Percentiles rank a stretch among this genome's conserved stretches.
Conservation (phyloP, 2,888 invertebrate species). For the Micoletzkya japonica region DNA sequence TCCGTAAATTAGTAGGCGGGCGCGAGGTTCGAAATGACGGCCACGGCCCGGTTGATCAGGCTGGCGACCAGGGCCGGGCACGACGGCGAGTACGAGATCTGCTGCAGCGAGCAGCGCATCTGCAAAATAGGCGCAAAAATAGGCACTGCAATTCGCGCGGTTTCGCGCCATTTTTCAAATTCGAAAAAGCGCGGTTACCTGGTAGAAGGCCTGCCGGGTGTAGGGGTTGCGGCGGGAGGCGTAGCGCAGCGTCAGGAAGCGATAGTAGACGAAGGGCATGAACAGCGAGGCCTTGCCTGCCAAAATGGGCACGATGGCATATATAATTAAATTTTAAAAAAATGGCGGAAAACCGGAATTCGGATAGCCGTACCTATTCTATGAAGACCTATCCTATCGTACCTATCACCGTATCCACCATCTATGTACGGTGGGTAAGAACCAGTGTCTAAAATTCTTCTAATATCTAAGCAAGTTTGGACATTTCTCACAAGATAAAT, state of each 20-base stretch:
- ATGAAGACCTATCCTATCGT: too few species aligned
- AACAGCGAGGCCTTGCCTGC: constrained; percentile 88
- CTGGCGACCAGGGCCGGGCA: constrained; percentile 75
- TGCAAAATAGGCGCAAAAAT: constrained; percentile 70
- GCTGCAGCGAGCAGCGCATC: constrained; percentile 77
- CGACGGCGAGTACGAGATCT: constrained; percentile 73
- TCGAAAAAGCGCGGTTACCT: constrained; percentile 10
- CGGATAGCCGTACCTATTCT: too few species aligned
- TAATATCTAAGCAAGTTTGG: too few species aligned
- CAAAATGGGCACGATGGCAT: too few species aligned
- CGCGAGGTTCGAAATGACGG: constrained; percentile 78
- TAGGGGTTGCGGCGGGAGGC: constrained; percentile 92
- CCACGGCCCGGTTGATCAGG: constrained; percentile 72
- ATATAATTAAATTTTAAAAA: too few species aligned
- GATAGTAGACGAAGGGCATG: constrained; percentile 93
- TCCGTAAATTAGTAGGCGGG: constrained; percentile 70
- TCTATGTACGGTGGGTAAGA: too few species aligned
- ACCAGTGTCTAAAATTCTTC: too few species aligned
- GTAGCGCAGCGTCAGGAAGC: constrained; percentile 89
- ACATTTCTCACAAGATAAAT: too few species aligned
- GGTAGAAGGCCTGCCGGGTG: constrained; percentile 74
- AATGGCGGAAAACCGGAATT: too few species aligned
- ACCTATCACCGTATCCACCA: too few species aligned
- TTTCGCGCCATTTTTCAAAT: not conserved
- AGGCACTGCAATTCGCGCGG: not conserved